phyloP scores from a whole-genome alignment of 2,888 invertebrate species.

The Druceiella hillmani region DNA sequence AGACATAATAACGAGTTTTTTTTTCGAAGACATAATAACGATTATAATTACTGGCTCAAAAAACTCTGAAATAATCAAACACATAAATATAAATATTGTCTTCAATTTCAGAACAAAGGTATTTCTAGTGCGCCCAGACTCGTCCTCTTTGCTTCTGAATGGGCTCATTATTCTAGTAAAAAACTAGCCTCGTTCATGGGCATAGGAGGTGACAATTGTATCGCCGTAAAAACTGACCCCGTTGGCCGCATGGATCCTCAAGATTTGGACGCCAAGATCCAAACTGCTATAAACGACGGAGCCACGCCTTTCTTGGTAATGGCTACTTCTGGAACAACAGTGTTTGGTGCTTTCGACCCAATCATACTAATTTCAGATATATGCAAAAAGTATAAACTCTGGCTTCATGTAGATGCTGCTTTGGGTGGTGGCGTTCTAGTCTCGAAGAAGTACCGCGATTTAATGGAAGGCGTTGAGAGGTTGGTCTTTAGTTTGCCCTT shows the following conservation, averaged over 20 bases:
- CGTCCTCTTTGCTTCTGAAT: conserved; percentile 80
- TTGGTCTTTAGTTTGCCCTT: conserved; percentile 35
- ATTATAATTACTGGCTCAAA: too few species aligned
- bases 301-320: conserved; percentile 77
- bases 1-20: too few species aligned
- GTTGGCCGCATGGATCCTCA: conserved; percentile 63
- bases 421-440: conserved; percentile 89
- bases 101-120: conserved; percentile 56
- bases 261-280: conserved; percentile 61
- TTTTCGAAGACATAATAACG: too few species aligned
- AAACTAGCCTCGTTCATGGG: conserved; percentile 85
- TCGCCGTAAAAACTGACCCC: conserved; percentile 64
- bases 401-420: conserved; percentile 91
- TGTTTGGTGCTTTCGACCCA: conserved; percentile 86
- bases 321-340: conserved; percentile 85
- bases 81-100: conserved; percentile 3
- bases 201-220: conserved; percentile 80
- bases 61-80: too few species aligned
- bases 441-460: conserved; percentile 64
- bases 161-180: conserved; percentile 87
- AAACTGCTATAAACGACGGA: conserved; percentile 54
- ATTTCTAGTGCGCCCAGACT: conserved; percentile 64
- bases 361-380: conserved; percentile 65
- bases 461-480: conserved; percentile 76
- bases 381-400: conserved; percentile 71